A percentile compares a stretch with the other conserved stretches of the same genome.
These are phyloP conservation scores for Ammodytes dubius DNA, from an alignment of 2,113 vertebrate genomes.

Conservation along the genomic window DNA sequence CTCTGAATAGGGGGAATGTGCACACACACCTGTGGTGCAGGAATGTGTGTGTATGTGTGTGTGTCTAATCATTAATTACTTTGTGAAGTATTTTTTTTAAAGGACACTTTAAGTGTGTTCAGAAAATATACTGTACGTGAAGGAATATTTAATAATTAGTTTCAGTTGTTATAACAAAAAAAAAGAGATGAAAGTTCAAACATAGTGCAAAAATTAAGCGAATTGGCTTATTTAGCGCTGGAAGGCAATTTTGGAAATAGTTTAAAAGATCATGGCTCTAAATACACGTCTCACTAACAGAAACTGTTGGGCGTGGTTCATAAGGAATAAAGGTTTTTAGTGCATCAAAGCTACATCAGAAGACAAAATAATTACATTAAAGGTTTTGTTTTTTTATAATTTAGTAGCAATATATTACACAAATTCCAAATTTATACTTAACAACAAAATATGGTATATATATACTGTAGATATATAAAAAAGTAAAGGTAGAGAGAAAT, in stretches of 20 bases:
- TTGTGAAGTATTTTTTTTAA: constrained; percentile 26
- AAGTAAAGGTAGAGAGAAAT: constrained; percentile 70
- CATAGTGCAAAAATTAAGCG: constrained; percentile 80
- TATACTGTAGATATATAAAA: constrained; percentile 66
- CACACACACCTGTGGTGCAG: constrained; percentile 72
- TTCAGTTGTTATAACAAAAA: constrained; percentile 37
- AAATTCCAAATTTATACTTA: constrained; percentile 85
- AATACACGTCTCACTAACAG: constrained; percentile 49
- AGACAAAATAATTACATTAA: constrained; percentile 85
- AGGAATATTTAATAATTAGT: constrained; percentile 39
- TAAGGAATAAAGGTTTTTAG: constrained; percentile 83
- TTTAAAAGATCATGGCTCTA: constrained; percentile 45
- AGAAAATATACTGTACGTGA: constrained; percentile 32
- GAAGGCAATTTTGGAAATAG: constrained; percentile 63
- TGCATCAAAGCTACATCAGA: constrained; percentile 87
- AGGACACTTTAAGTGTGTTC: constrained; percentile 59
- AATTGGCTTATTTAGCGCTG: constrained; percentile 64
- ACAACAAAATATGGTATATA: constrained; percentile 75
- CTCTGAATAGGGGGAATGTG: constrained; percentile 63
- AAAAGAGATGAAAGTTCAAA: constrained; percentile 56
- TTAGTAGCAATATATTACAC: constrained; percentile 89
- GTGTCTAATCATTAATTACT: constrained; percentile 29
- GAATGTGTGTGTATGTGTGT: constrained; percentile 60
- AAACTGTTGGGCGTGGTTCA: constrained; percentile 68
- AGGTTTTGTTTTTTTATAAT: constrained; percentile 83